Conservation (phyloP, 2,113 vertebrate species). For the Sylvietta virens region DNA sequence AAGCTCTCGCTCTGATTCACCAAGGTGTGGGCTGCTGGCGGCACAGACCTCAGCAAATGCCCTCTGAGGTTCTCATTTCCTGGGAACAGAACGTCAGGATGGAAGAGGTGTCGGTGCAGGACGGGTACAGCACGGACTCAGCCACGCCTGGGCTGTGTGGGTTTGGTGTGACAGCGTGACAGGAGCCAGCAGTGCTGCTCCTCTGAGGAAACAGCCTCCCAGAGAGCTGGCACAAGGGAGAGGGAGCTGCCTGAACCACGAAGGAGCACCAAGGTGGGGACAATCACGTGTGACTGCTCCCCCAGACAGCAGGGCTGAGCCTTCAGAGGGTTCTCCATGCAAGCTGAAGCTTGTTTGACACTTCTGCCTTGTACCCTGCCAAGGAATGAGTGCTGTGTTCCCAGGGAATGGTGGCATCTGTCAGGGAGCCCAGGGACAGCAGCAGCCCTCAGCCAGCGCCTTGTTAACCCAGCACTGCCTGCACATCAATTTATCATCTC, state of each 20-base stretch:
- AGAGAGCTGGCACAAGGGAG: not conserved
- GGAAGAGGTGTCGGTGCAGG: not conserved
- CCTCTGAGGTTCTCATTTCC: not conserved
- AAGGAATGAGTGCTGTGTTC: not conserved
- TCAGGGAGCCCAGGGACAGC: not conserved
- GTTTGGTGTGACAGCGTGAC: not conserved
- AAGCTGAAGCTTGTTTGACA: not conserved
- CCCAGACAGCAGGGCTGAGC: not conserved
- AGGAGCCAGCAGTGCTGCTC: not conserved
- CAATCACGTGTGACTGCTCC: not conserved
- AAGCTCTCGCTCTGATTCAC: not conserved
- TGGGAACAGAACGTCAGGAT: not conserved
- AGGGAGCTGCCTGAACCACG: not conserved
- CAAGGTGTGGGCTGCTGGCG: not conserved
- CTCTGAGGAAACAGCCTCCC: not conserved
- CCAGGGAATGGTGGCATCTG: not conserved
- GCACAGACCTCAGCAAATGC: not conserved
- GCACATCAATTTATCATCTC: not conserved
- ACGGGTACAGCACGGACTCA: not conserved
- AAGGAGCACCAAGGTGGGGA: not conserved
- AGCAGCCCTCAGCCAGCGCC: not conserved
- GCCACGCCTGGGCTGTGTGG: not conserved
- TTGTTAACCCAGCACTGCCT: fast-evolving
- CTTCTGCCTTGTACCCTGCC: not conserved
- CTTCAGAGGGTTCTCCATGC: fast-evolving